A percentile compares a stretch with the other conserved stretches of the same genome.
phyloP scores from a whole-genome alignment of 2,888 invertebrate species.

The Lasius fuliginosus region DNA sequence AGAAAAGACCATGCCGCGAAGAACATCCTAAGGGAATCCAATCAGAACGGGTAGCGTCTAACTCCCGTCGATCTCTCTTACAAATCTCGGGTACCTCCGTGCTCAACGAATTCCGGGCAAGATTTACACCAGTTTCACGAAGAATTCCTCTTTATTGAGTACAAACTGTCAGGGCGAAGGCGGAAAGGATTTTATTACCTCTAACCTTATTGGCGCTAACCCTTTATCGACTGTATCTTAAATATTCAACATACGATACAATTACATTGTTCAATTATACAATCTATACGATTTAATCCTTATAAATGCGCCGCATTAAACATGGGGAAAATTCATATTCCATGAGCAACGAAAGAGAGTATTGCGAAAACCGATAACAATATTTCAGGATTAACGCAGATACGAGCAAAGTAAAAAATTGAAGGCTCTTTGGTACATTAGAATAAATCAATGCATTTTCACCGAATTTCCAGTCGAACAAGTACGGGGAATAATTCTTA shows the following conservation, averaged over 20 bases:
- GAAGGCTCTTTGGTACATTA: background rate
- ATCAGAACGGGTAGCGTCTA: constrained; percentile 69
- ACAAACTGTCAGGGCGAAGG: constrained; percentile 56
- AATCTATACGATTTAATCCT: background rate
- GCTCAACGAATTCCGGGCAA: constrained; percentile 56
- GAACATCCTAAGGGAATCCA: constrained; percentile 72
- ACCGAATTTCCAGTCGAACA: constrained; percentile 12
- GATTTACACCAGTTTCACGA: constrained; percentile 64
- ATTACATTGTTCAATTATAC: background rate
- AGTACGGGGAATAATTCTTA: constrained; percentile 33
- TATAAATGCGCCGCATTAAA: background rate
- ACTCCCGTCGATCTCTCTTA: constrained; percentile 58
- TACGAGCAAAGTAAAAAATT: background rate
- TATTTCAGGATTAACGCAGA: constrained; percentile 17
- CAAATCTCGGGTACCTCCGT: constrained; percentile 67
- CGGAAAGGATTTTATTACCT: constrained; percentile 62
- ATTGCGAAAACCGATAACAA: constrained; percentile 26
- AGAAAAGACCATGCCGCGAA: constrained; percentile 64
- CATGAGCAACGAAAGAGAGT: background rate
- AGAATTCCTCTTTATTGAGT: constrained; percentile 54
- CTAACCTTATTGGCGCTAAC: constrained; percentile 29
- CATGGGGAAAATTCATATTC: background rate
- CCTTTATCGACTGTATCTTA: background rate
- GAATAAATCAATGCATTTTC: constrained; percentile 20
- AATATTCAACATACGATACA: constrained; percentile 1